Conservation (phyloP, 2,888 invertebrate genomes). For the Sabatieria punctata region DNA sequence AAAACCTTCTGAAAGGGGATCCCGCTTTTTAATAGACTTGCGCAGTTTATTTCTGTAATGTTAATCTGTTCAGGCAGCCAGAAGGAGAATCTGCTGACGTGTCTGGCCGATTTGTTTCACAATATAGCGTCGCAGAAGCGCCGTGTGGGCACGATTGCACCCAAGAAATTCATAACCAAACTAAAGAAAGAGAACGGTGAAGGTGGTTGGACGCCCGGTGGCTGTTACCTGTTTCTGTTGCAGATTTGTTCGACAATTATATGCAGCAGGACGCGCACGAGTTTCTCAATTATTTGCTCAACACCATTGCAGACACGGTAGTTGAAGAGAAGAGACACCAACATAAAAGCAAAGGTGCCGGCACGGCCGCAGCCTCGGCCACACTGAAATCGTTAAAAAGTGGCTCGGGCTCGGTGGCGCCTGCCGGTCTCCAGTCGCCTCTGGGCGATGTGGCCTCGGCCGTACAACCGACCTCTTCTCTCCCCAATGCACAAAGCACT, state of each 20-base stretch:
- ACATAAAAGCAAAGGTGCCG: neutral
- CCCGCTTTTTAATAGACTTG: neutral
- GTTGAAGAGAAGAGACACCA: conserved; percentile 27
- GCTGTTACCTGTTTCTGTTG: conserved; percentile 13
- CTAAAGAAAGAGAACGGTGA: conserved; percentile 93
- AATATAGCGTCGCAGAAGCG: conserved; percentile 99
- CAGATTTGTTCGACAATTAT: conserved; percentile 98
- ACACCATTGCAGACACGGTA: conserved; percentile 93
- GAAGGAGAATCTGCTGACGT: conserved; percentile 90
- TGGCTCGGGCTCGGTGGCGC: too few species aligned
- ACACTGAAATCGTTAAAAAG: too few species aligned
- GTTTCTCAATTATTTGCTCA: conserved; percentile 94
- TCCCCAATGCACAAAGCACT: conserved; percentile 53
- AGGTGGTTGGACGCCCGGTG: conserved; percentile 11
- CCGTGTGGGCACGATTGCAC: conserved; percentile 93
- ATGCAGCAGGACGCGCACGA: conserved; percentile 99
- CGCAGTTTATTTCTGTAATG: neutral
- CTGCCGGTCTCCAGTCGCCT: too few species aligned
- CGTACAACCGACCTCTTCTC: neutral
- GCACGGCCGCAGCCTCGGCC: too few species aligned
- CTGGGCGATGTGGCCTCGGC: too few species aligned
- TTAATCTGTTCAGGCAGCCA: conserved; percentile 25
- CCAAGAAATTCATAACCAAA: conserved; percentile 96
- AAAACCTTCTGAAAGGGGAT: neutral
- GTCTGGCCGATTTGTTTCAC: conserved; percentile 94